Conservation (phyloP, 1,140 invertebrate species). For the Macrostomum lignano region DNA sequence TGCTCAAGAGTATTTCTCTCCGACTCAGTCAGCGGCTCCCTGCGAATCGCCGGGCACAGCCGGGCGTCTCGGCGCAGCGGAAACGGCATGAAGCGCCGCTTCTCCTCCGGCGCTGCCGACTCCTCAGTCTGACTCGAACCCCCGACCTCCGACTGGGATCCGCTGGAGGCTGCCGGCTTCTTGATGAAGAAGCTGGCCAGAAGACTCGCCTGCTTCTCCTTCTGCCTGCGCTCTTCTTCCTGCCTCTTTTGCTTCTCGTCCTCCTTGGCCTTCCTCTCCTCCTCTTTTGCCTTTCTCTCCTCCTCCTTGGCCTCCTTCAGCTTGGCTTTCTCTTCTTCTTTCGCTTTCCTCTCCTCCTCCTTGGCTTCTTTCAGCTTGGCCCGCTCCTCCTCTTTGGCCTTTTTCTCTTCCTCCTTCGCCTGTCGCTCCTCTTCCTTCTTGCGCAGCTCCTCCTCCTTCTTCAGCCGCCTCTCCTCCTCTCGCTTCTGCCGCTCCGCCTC, state of each 20-base stretch:
- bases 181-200: background rate
- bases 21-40: background rate
- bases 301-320: slow-evolving; percentile 3
- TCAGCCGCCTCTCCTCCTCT: slow-evolving; percentile 9
- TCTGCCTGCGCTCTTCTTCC: background rate
- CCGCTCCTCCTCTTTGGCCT: slow-evolving; percentile 6
- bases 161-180: background rate
- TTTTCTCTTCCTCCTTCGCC: slow-evolving; percentile 11
- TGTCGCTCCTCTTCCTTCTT: slow-evolving; percentile 9
- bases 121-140: background rate
- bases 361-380: slow-evolving; percentile 1
- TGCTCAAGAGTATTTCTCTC: background rate
- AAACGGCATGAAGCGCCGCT: no score
- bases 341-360: background rate
- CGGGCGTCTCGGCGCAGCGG: no score
- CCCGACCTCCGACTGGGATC: background rate
- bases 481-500: slow-evolving; percentile 10
- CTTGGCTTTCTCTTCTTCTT: slow-evolving; percentile 1
- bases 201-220: background rate
- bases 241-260: background rate
- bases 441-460: slow-evolving; percentile 12
- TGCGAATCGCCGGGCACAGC: background rate
- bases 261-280: slow-evolving; percentile 5
- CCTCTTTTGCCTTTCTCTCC: slow-evolving; percentile 1
- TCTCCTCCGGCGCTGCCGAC: no score